Base-by-base conservation (phyloP, 2,797 vertebrate species). In the Ceyx erithaca region DNA sequence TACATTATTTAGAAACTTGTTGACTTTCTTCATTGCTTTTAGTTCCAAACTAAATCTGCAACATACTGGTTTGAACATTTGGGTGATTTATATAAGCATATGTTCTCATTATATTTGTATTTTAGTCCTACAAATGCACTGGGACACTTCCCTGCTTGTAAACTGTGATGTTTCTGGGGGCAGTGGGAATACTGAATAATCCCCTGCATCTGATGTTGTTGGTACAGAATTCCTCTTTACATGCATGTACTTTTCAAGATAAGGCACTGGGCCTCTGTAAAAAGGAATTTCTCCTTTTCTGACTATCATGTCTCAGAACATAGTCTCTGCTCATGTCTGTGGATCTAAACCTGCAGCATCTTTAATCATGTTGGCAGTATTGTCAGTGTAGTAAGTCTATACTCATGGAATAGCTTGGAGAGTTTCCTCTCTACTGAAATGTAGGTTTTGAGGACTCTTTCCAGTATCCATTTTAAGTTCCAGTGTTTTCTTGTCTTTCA, bases 1-100 rank as follows among this genome's bases (percentile, higher is more conserved):
- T 83, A 43, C 37, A 49, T 91, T 90, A 58, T 93, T 93, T 92
- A 90, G 79, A 89, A 94, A 66, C 66, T 55, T 69, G 62, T 40
- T 87, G 75, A 20, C 41, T 85, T 73, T 88, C 70, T 85, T 62
- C 79, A 35, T 71, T 67, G 40, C n/a, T 79, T 79, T 85, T 30
- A 52, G 22, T 90, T 95, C 86, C 86, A 89, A 79, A 54, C 28
- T 80, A 49, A 91, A 80, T 89, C 72, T 90, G 55, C 78, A 73
- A 7, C 75, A 37, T 84, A 58, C 64, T 75, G 54, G 78, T 71
- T 89, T 75, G 66, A 94, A 59, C 69, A 89, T 63, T 66, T 72
- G 79, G 92, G 35, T 48, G 59, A 55, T 66, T 89, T 80, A 72
- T 94, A 7, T 55, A 69, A 77, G 55, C 88, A 31, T 89, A 52